Evolutionary conservation across 2,113 vertebrate species (phyloP), one percentile per base, ranked within the genome.

Genomic region (Indicator maculatus): DNA sequence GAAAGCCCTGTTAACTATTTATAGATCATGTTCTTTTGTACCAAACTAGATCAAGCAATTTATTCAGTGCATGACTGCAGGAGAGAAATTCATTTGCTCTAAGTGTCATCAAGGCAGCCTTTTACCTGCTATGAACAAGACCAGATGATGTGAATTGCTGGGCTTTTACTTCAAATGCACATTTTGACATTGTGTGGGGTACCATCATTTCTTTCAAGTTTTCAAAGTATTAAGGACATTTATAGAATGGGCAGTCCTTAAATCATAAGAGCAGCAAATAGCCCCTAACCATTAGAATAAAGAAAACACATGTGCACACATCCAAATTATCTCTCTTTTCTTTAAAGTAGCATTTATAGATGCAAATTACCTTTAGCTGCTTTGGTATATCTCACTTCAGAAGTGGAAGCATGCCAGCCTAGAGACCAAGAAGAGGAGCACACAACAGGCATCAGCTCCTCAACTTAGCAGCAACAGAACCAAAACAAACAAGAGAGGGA

Each of bases 1-100:
- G 71, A 96, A 95, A 96, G 93, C 93, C 90, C 86, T 89, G 91
- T 95, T 96, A 93, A 94, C 97, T 95, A 97, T 97, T 97, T 97
- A 96, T 96, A 96, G 93, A 95, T 94, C 86, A 58, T 21, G 69
- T 88, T 89, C 94, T 96, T 97, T 95, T 97, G 83, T 96, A 95
- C 91, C 14, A 80, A 95, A 97, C 94, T 80, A 96, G 89, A 96
- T 94, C 94, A 95, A 93, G 96, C 77, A 70, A 93, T 95, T 93
- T 91, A 94, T 96, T 96, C 96, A 96, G 92, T 94, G 83, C 79
- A 94, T 93, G 93, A 89, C 93, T 60, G 92, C 86, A 96, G 90
- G 92, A 95, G 73, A 95, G 86, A 96, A 96, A 95, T 84, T 93
- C 87, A 96, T 97, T 96, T 96, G 92, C 93, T 95, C 96, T 79